These are phyloP conservation scores for Melanotaenia nigrans DNA, from an alignment of 2,797 vertebrate genomes.

Conservation along the genomic window DNA sequence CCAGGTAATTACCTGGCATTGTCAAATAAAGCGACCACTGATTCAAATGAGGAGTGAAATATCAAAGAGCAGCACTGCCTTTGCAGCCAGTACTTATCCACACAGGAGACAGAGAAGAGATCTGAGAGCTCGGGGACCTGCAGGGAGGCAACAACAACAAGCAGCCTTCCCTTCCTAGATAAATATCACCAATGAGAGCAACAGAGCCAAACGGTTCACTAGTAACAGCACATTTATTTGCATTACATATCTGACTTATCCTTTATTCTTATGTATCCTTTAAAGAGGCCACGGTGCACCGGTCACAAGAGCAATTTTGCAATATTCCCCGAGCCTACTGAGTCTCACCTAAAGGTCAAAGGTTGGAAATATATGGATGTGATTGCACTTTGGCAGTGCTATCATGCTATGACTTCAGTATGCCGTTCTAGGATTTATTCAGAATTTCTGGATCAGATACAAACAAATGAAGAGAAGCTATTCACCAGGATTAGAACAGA, in stretches of 20 bases:
- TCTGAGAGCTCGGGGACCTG: conserved; percentile 79
- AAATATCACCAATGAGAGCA: conserved; percentile 75
- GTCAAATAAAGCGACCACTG: conserved; percentile 81
- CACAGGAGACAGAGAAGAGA: conserved; percentile 81
- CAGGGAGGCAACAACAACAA: conserved; percentile 78
- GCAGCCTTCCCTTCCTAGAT: conserved; percentile 72
- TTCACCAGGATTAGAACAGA: conserved; percentile 38
- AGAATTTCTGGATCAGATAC: conserved; percentile 28
- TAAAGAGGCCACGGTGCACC: conserved; percentile 40
- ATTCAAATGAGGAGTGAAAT: conserved; percentile 85
- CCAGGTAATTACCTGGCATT: conserved; percentile 84
- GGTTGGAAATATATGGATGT: conserved; percentile 46
- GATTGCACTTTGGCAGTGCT: conserved; percentile 8
- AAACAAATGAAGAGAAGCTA: conserved; percentile 24
- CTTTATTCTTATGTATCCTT: conserved; percentile 50
- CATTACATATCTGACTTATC: conserved; percentile 61
- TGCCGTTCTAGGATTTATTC: conserved; percentile 20
- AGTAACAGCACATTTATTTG: conserved; percentile 65
- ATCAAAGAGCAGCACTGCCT: conserved; percentile 81
- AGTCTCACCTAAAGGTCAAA: conserved; percentile 58
- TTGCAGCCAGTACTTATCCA: conserved; percentile 82
- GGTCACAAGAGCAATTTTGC: conserved; percentile 43
- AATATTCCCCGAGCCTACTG: conserved; percentile 30
- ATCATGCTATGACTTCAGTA: conserved; percentile 5
- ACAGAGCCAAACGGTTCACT: conserved; percentile 70